Base-by-base conservation (phyloP, 2,797 vertebrate species). In the Coilia nasus region DNA sequence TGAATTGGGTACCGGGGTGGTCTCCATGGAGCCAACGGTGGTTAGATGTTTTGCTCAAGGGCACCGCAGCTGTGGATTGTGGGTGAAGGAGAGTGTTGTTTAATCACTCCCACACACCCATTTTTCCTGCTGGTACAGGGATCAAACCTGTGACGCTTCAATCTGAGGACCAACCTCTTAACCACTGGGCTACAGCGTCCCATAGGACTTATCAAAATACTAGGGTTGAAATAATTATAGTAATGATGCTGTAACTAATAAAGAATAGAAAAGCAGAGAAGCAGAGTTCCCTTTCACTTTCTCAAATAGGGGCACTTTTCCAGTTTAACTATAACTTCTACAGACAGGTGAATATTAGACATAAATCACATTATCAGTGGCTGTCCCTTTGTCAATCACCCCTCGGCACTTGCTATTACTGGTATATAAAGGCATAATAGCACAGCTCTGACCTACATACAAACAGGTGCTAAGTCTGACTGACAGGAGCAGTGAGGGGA, bases 391-490 rank as follows among this genome's bases (percentile, higher is more conserved):
- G 21, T 54, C 50, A 14, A 14, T 21, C 15, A 3, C 17, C 15
- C 6, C 19, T 78, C 1, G 71, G 35, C 31, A 44, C 19, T 21
- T 78, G 71, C 17, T 78, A 78, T 44, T 44, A 44, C 17, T 6
- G 71, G 35, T 78, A 17, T 78, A 78, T 78, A 78, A 78, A 78
- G 71, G 71, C 71, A 21, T 78, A 41, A 41, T 78, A 78, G 71
- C 71, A 78, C n/a, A n/a, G n/a, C n/a, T n/a, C n/a, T n/a, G n/a
- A n/a, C n/a, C n/a, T n/a, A n/a, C n/a, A n/a, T n/a, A n/a, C n/a
- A n/a, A n/a, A n/a, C n/a, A n/a, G n/a, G n/a, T n/a, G n/a, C n/a
- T 86, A 88, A 90, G 83, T 81, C 88, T 90, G 89, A 90, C 81
- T 89, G 89, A 87, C 88, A 82, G 85, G 85, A 21, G 78, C 87